Percentiles rank a stretch among this genome's conserved stretches.
Evolutionary conservation across 64 coral and sea anemone genomes (phyloP).

Genomic region (Actinia equina): DNA sequence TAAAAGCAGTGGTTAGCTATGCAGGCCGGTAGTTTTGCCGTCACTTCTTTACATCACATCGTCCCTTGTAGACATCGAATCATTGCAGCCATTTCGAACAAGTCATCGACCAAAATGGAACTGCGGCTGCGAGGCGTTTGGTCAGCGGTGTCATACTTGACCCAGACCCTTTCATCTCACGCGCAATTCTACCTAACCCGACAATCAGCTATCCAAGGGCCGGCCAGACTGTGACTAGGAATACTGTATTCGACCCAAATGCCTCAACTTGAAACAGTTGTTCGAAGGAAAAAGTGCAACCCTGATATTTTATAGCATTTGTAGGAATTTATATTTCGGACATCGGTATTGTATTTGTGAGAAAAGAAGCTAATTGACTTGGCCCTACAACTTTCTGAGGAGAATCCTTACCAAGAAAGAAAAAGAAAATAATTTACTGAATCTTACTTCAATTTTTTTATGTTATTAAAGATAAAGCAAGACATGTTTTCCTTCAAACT

Average conservation of each 20-base stretch:
- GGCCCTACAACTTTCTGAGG: no score
- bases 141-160: not conserved
- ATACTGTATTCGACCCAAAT: no score
- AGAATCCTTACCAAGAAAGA: no score
- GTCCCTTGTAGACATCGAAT: not conserved
- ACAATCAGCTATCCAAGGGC: no score
- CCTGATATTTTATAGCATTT: no score
- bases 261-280: no score
- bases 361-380: no score
- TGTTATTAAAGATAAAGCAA: not conserved
- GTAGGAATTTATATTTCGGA: no score
- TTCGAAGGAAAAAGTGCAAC: not conserved
- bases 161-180: not conserved
- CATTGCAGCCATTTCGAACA: not conserved
- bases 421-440: no score
- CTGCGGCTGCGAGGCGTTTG: not conserved
- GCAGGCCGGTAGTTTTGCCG: slow-evolving; percentile 2
- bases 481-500: not conserved
- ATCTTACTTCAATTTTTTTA: not conserved
- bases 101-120: slow-evolving; percentile 26
- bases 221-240: no score
- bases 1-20: not conserved
- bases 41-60: not conserved
- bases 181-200: no score
- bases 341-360: no score